These are phyloP conservation scores for Tachysurus fulvidraco DNA, from an alignment of 2,113 vertebrate species.

Conservation along the genomic window DNA sequence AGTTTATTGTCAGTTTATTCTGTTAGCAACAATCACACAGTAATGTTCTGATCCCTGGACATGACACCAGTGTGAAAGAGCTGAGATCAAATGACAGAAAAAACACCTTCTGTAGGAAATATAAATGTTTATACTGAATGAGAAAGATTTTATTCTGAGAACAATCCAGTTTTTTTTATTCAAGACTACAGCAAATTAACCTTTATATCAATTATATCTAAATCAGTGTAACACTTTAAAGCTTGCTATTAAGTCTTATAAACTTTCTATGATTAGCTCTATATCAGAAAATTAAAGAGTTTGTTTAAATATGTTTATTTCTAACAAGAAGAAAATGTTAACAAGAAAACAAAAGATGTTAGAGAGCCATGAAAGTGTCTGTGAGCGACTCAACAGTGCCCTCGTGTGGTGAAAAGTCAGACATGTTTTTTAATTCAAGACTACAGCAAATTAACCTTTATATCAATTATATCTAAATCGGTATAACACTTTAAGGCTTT, in stretches of 20 bases:
- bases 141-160: not conserved
- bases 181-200: not conserved
- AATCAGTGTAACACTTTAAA: not conserved
- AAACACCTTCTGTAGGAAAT: not conserved
- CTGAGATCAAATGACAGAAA: slow-evolving; percentile 21
- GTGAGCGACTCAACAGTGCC: no score
- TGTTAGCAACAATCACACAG: not conserved
- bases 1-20: not conserved
- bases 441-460: not conserved
- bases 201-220: not conserved
- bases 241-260: not conserved
- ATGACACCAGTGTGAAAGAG: slow-evolving; percentile 35
- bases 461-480: not conserved
- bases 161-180: not conserved
- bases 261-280: not conserved
- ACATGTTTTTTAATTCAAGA: not conserved
- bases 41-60: not conserved
- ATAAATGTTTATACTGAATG: not conserved
- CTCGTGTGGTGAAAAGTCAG: no score
- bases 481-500: not conserved
- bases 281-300: not conserved
- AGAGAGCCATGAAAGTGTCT: no score
- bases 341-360: no score
- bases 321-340: no score
- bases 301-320: not conserved